A percentile compares a stretch with the other conserved stretches of the same genome.
Conservation (phyloP, 1,140 invertebrate species). For the Drosophila bipectinata region DNA sequence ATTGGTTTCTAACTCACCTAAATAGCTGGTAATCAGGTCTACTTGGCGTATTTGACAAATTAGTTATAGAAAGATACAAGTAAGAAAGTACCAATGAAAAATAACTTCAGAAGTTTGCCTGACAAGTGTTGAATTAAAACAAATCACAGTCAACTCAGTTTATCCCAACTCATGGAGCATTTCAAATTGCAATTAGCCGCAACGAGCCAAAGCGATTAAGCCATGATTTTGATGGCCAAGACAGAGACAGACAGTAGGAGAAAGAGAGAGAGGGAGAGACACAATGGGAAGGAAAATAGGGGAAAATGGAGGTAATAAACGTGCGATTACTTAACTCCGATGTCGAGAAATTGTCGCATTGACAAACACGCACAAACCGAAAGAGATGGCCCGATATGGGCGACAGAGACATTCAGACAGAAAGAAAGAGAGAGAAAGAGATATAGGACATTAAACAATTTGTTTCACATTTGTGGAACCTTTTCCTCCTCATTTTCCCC, state of each 20-base stretch:
- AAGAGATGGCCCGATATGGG: background rate
- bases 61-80: too few relatives aligned
- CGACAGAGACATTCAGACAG: background rate
- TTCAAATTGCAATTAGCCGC: conserved; percentile 64
- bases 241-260: conserved; percentile 15
- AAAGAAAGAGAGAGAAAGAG: conserved; percentile 14
- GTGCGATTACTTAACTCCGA: conserved; percentile 50
- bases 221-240: conserved; percentile 40
- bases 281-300: conserved; percentile 11
- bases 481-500: conserved; percentile 31
- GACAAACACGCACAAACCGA: conserved; percentile 34
- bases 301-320: conserved; percentile 52
- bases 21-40: too few relatives aligned
- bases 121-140: background rate
- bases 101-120: too few relatives aligned
- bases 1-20: too few relatives aligned
- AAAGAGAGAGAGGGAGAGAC: background rate
- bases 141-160: conserved; percentile 54
- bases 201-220: conserved; percentile 53
- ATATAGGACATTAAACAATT: conserved; percentile 56
- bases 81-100: too few relatives aligned
- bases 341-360: conserved; percentile 49
- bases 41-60: too few relatives aligned
- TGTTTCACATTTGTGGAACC: conserved; percentile 58
- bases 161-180: conserved; percentile 21